phyloP scores from a whole-genome alignment of 2,888 invertebrate genomes.

The Celastrina argiolus region DNA sequence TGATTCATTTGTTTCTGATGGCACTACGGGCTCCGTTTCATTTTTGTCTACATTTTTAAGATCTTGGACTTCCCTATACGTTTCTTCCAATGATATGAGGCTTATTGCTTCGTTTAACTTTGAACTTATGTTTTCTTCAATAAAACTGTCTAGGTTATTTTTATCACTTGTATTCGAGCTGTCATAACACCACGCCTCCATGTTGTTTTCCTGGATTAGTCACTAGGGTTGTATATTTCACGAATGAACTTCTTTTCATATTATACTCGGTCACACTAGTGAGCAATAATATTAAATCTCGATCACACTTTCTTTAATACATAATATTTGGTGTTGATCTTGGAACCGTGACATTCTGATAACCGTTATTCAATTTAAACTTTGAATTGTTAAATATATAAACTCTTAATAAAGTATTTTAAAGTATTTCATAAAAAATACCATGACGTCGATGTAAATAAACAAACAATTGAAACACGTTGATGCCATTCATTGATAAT shows the following conservation, averaged over 20 bases:
- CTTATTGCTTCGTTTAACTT: conserved; percentile 34
- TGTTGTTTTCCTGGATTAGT: conserved; percentile 42
- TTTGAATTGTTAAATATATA: no score
- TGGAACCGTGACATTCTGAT: no score
- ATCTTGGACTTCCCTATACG: conserved; percentile 33
- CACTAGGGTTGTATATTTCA: neutral
- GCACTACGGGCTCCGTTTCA: conserved; percentile 34
- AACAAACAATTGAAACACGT: no score
- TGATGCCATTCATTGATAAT: no score
- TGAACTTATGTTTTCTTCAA: conserved; percentile 36
- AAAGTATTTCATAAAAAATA: no score
- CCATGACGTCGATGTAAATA: no score
- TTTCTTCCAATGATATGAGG: conserved; percentile 24
- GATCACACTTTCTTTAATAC: no score
- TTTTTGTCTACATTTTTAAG: conserved; percentile 38
- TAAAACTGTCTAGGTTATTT: conserved; percentile 36
- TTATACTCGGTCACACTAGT: neutral
- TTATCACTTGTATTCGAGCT: conserved; percentile 42
- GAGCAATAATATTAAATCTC: no score
- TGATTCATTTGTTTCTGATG: conserved; percentile 41
- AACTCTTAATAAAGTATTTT: no score
- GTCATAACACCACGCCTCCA: conserved; percentile 67
- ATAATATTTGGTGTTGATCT: no score
- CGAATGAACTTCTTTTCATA: neutral
- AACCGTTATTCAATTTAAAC: no score